Evolutionary conservation across 2,888 invertebrate genomes (phyloP), one percentile per base, ranked within the genome.

Genomic region (Crematogaster levior): DNA sequence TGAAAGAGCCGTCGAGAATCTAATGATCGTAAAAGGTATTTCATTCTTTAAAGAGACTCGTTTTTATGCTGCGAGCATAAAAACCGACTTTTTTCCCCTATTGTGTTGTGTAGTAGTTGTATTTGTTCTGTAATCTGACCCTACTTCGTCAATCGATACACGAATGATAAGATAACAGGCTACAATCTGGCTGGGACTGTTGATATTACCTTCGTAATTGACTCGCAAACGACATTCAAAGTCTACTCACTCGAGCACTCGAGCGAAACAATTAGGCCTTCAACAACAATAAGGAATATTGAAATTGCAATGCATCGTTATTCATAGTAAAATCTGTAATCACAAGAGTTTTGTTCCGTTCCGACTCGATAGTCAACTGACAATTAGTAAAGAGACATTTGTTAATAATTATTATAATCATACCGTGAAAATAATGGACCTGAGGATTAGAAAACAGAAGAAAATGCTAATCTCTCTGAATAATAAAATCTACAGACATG

Each of bases 131-230:
- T 65, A 65, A 75, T 75, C 66, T 65, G 65, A 75, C 27, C 51
- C 65, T 75, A 65, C 51, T 37, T 75, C 56, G 43, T 24, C 56
- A 70, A 61, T 77, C 70, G 56, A 77, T 77, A 56, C 53, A 21
- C 77, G 43, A 77, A 43, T 34, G 56, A 77, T 77, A 65, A 75
- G 75, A 75, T 75, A 68, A 77, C 56, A 34, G n/a, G 56, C 27
- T 15, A n/a, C 43, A 56, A 68, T 77, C 77, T 68, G 56, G 18
- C 43, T 56, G 40, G n/a, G 56, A 30, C 18, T 68, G 68, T 68
- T 43, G 68, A 68, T 70, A 77, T 77, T 70, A 68, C 56, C 56
- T 56, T 53, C 70, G 70, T 56, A 77, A 77, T 77, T 77, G 77
- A 77, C 56, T 77, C 77, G 24, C 70, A 70, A 77, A 77, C 77